Conservation (phyloP, 2,888 invertebrate genomes). For the Dascillus cervinus region DNA sequence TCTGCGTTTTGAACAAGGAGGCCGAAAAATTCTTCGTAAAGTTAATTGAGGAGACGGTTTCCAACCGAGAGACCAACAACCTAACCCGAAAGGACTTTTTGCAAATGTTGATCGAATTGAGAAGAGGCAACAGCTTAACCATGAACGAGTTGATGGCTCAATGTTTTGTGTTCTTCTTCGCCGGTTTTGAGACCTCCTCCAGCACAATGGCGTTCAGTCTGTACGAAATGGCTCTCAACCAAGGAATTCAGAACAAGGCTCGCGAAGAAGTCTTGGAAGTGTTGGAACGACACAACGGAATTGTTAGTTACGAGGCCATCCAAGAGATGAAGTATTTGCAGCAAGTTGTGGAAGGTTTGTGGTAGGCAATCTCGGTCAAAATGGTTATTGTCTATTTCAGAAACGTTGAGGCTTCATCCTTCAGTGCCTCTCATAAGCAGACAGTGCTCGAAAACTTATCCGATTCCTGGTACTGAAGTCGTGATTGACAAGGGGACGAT, state of each 20-base stretch:
- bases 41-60: too few relatives aligned
- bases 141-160: slow-evolving; percentile 2
- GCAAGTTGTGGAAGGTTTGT: slow-evolving; percentile 32
- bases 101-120: slow-evolving; percentile 4
- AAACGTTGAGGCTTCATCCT: too few relatives aligned
- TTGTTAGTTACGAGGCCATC: slow-evolving; percentile 34
- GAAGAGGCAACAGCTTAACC: neutral
- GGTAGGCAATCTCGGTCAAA: too few relatives aligned
- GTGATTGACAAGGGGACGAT: too few relatives aligned
- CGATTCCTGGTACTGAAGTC: too few relatives aligned
- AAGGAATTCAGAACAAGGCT: slow-evolving; percentile 32
- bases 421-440: too few relatives aligned
- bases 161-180: slow-evolving; percentile 21
- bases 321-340: slow-evolving; percentile 36
- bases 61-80: slow-evolving; percentile 4
- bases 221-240: slow-evolving; percentile 35
- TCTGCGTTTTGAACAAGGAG: too few relatives aligned
- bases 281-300: too few relatives aligned
- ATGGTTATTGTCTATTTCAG: too few relatives aligned
- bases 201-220: slow-evolving; percentile 33
- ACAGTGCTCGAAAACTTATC: too few relatives aligned
- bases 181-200: slow-evolving; percentile 41
- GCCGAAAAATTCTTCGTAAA: too few relatives aligned
- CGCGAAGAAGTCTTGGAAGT: slow-evolving; percentile 28
- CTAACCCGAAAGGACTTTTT: slow-evolving; percentile 5